Evolutionary conservation across 2,113 vertebrate species (phyloP).

Genomic region (Apteryx owenii): DNA sequence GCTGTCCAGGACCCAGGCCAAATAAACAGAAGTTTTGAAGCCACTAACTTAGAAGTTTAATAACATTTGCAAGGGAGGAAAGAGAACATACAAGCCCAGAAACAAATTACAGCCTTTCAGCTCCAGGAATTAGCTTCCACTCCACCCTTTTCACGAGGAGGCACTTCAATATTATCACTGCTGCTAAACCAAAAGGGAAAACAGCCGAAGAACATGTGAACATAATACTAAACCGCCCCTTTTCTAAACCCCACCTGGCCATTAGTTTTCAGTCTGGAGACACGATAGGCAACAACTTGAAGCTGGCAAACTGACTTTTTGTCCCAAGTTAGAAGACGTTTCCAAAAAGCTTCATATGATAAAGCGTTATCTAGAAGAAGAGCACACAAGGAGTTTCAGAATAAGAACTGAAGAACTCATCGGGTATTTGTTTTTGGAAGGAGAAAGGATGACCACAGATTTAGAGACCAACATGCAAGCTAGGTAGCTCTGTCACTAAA

Average conservation of each 20-base stretch:
- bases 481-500: rapidly evolving
- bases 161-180: not conserved
- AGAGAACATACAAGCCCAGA: not conserved
- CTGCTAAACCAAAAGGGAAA: not conserved
- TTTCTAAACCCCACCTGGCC: no score
- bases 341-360: not conserved
- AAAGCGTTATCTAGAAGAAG: not conserved
- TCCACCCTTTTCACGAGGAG: not conserved
- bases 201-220: not conserved
- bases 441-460: not conserved
- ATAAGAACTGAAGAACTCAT: not conserved
- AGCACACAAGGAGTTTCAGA: not conserved
- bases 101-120: not conserved
- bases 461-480: not conserved
- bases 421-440: not conserved
- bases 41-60: not conserved
- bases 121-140: not conserved
- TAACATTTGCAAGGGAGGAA: not conserved
- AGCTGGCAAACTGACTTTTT: not conserved
- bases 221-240: not conserved
- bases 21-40: not conserved
- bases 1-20: not conserved
- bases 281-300: not conserved
- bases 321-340: not conserved
- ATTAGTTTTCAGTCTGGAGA: not conserved